Evolutionary conservation across 1,140 invertebrate genomes (phyloP).

Genomic region (Polypedilum pembai): DNA sequence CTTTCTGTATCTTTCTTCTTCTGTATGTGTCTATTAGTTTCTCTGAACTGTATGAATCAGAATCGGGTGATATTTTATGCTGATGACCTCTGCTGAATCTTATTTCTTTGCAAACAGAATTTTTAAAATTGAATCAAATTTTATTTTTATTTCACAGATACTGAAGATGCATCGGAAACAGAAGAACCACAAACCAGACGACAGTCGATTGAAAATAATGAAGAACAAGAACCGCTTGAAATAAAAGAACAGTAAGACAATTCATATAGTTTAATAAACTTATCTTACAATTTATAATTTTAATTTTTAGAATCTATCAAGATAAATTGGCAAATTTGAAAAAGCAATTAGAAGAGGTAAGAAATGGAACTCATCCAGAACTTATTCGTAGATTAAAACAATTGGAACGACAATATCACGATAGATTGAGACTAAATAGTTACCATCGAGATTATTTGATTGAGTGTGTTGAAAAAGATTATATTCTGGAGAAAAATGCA

Average conservation of each 20-base stretch:
- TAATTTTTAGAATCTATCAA: slow-evolving; percentile 73
- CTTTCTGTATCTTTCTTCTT: background rate
- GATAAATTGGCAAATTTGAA: slow-evolving; percentile 85
- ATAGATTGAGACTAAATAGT: slow-evolving; percentile 70
- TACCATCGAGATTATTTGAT: slow-evolving; percentile 75
- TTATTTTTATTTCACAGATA: slow-evolving; percentile 54
- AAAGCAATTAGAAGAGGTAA: slow-evolving; percentile 80
- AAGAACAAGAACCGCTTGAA: slow-evolving; percentile 66
- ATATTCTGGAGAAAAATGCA: slow-evolving; percentile 76
- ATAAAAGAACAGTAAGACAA: slow-evolving; percentile 82
- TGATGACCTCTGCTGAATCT: background rate
- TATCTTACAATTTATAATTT: slow-evolving; percentile 21
- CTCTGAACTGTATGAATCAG: background rate
- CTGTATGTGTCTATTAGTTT: background rate
- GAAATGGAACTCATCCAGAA: slow-evolving; percentile 79
- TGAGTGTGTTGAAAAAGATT: slow-evolving; percentile 82
- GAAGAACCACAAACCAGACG: slow-evolving; percentile 52
- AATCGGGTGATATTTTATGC: background rate
- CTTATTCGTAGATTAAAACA: slow-evolving; percentile 74
- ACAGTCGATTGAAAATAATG: slow-evolving; percentile 46
- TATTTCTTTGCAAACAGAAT: background rate
- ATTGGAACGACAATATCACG: slow-evolving; percentile 72
- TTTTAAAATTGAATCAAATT: background rate
- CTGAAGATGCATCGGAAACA: slow-evolving; percentile 83
- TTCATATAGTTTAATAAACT: background rate